Evolutionary conservation across 1,140 invertebrate species (phyloP).

Genomic region (Agraylea sexmaculata): DNA sequence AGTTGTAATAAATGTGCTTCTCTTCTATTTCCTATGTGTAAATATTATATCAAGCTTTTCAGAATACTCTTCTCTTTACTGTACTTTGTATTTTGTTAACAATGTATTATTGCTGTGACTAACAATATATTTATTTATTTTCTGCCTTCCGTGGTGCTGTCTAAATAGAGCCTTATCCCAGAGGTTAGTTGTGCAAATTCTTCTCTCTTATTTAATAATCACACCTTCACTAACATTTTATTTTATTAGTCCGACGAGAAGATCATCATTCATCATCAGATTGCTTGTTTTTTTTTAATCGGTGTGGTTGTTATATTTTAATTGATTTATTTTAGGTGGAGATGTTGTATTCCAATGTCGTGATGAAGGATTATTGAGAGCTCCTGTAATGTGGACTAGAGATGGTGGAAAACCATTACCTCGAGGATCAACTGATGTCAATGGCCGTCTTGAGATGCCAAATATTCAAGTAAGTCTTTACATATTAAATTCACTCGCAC

Average conservation of each 20-base stretch:
- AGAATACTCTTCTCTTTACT: conserved; percentile 3
- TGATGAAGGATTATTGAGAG: conserved; percentile 68
- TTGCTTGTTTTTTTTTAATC: not conserved
- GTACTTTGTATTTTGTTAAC: conserved; percentile 8
- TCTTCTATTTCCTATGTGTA: conserved; percentile 1
- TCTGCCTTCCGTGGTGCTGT: conserved; percentile 12
- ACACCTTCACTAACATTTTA: not conserved
- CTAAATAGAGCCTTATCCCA: conserved; percentile 14
- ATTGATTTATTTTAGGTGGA: conserved; percentile 45
- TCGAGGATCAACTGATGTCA: conserved; percentile 51
- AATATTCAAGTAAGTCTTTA: conserved; percentile 53
- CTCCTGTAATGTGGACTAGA: conserved; percentile 63
- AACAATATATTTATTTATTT: not conserved
- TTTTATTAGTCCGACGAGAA: conserved; percentile 13
- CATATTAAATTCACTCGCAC: not conserved
- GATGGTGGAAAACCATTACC: conserved; percentile 59
- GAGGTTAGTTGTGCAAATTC: conserved; percentile 15
- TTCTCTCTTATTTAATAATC: not conserved
- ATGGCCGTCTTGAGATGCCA: conserved; percentile 74
- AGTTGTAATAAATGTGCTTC: not conserved
- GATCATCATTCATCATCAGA: not conserved
- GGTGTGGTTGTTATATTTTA: not conserved
- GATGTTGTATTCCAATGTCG: conserved; percentile 87
- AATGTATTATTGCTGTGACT: not conserved
- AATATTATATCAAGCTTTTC: not conserved